Evolutionary conservation across 2,797 vertebrate species (phyloP).

Genomic region (Setipinna tenuifilis): DNA sequence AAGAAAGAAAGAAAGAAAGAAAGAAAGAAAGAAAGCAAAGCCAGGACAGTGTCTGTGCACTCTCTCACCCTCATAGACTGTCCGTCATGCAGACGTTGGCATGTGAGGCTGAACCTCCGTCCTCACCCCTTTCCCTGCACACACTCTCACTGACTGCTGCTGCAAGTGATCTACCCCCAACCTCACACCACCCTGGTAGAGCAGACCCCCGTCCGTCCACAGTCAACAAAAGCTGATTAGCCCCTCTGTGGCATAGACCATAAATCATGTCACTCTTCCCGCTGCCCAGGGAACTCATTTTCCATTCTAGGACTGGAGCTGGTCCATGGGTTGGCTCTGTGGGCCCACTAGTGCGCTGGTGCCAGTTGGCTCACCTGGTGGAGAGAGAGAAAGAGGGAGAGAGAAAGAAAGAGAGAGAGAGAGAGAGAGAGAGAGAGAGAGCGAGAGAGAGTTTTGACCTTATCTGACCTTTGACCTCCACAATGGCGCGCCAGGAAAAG

Average conservation of each 20-base stretch:
- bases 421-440: too few relatives aligned
- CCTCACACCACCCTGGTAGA: too few relatives aligned
- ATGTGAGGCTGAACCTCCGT: neutral
- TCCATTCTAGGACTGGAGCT: neutral
- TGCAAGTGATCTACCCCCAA: too few relatives aligned
- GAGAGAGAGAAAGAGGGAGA: neutral
- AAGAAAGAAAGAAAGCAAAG: neutral
- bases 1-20: neutral
- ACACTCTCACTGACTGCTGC: neutral
- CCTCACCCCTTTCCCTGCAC: neutral
- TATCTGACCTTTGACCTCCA: neutral
- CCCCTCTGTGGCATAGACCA: neutral
- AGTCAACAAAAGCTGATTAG: neutral
- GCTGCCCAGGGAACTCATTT: neutral
- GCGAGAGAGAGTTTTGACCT: neutral
- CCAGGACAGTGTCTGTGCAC: neutral
- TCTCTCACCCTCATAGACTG: neutral
- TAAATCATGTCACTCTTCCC: neutral
- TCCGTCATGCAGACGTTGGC: neutral
- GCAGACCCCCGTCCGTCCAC: neutral
- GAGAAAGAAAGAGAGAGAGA: too few relatives aligned
- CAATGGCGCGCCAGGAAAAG: neutral
- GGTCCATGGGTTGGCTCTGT: neutral
- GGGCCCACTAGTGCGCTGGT: neutral
- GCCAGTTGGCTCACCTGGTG: slow-evolving; percentile 13